Evolutionary conservation across 2,797 vertebrate species (phyloP), one percentile per base, ranked within the genome.

Genomic region (Catharus ustulatus): DNA sequence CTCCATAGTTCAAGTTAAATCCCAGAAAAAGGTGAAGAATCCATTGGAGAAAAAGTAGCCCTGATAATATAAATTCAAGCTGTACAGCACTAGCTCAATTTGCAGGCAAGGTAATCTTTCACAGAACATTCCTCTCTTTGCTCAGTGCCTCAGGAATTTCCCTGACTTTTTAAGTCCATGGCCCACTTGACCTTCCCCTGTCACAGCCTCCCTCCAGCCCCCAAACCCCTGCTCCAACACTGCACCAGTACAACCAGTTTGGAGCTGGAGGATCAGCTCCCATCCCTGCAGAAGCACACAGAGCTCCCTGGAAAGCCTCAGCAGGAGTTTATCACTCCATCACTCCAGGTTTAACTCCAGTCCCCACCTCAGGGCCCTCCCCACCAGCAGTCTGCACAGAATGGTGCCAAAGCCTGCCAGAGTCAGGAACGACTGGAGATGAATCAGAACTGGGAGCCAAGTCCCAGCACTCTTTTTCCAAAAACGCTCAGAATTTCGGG

Each of bases 101-200:
- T 86, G 43, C 90, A 94, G 87, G n/a, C 89, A 87, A 92, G 73
- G 84, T 58, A 91, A 83, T 81, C 76, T 71, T 51, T 11, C 84
- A 30, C 27, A 48, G 49, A 71, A 63, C 20, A 51, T 80, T 71
- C 61, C 67, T 36, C 52, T 74, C 23, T 74, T 90, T 71, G 32
- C 81, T 93, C 86, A 67, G 43, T 22, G 68, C 72, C 72, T 91
- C 61, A 91, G 66, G 90, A 93, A 95, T 92, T 89, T 83, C 40
- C 24, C 14, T 45, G 46, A 23, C 23, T 45, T 57, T 92, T 58
- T 24, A 26, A 72, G 62, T 29, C 36, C 36, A 20, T 18, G 49
- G 38, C 32, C 21, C 66, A 24, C 34, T 34, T 58, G 64, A 63
- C 78, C 61, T 80, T 64, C 54, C 29, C 27, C 24, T 20, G 42